These are phyloP conservation scores for Apotomis betuletana DNA, from an alignment of 2,888 invertebrate species.

Conservation along the genomic window DNA sequence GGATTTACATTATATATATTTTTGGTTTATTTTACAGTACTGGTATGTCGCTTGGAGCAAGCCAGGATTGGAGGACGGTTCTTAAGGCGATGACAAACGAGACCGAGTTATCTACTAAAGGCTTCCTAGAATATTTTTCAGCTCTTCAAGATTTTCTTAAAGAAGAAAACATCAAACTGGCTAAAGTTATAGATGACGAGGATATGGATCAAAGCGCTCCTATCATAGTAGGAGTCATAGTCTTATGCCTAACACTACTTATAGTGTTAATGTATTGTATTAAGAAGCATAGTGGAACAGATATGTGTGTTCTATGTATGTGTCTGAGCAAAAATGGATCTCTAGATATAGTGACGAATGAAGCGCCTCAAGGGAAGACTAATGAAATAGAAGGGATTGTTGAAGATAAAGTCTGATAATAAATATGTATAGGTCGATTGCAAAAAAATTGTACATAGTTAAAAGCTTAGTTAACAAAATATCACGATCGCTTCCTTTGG, in stretches of 20 bases:
- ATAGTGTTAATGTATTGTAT: slow-evolving; percentile 72
- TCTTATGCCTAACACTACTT: slow-evolving; percentile 63
- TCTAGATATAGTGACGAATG: slow-evolving; percentile 73
- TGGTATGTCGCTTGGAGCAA: slow-evolving; percentile 77
- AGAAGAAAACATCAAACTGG: slow-evolving; percentile 62
- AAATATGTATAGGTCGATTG: slow-evolving; percentile 9
- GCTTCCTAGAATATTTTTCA: slow-evolving; percentile 71
- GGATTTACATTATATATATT: neutral
- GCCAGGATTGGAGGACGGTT: slow-evolving; percentile 75
- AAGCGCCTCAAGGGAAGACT: slow-evolving; percentile 62
- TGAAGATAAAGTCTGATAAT: slow-evolving; percentile 70
- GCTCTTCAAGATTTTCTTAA: slow-evolving; percentile 62
- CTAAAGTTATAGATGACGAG: slow-evolving; percentile 49
- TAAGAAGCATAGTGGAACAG: slow-evolving; percentile 67
- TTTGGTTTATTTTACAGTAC: slow-evolving; percentile 59
- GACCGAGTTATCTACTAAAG: slow-evolving; percentile 70
- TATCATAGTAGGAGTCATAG: slow-evolving; percentile 70
- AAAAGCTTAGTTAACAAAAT: too few relatives aligned
- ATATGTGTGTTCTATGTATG: slow-evolving; percentile 56
- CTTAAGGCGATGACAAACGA: slow-evolving; percentile 72
- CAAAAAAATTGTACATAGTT: neutral
- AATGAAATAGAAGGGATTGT: slow-evolving; percentile 67
- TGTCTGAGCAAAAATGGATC: slow-evolving; percentile 77
- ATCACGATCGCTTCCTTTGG: too few relatives aligned
- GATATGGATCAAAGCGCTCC: slow-evolving; percentile 74